Conservation (phyloP, 2,888 invertebrate genomes). For the Neoaliturus tenellus region DNA sequence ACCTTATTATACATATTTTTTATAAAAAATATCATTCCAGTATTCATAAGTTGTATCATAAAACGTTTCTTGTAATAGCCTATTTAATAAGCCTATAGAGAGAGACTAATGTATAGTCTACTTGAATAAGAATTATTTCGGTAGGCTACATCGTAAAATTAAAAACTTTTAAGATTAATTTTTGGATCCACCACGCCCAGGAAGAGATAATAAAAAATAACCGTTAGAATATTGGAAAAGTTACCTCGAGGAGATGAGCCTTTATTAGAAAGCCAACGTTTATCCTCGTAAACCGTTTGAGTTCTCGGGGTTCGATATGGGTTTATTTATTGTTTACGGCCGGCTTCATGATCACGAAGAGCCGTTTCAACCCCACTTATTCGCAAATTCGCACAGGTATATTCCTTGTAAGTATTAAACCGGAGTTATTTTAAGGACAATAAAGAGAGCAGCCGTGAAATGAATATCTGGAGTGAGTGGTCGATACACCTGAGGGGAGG, state of each 20-base stretch:
- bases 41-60: too few species aligned
- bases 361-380: constrained; percentile 31
- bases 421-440: constrained; percentile 48
- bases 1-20: too few species aligned
- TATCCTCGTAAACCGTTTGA: background rate
- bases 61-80: too few species aligned
- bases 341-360: background rate
- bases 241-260: background rate
- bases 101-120: too few species aligned
- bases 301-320: background rate
- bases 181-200: too few species aligned
- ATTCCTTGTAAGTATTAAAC: constrained; percentile 24
- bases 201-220: too few species aligned
- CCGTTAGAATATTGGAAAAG: background rate
- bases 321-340: constrained; percentile 26
- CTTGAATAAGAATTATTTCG: too few species aligned
- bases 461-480: constrained; percentile 52
- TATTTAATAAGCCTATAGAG: too few species aligned
- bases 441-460: constrained; percentile 55
- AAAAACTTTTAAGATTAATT: too few species aligned
- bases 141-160: too few species aligned
- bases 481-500: constrained; percentile 54
- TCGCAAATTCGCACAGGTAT: constrained; percentile 24
- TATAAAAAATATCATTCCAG: too few species aligned
- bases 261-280: background rate